Evolutionary conservation across 2,797 vertebrate species (phyloP), one percentile per base, ranked within the genome.

Genomic region (Anas acuta): DNA sequence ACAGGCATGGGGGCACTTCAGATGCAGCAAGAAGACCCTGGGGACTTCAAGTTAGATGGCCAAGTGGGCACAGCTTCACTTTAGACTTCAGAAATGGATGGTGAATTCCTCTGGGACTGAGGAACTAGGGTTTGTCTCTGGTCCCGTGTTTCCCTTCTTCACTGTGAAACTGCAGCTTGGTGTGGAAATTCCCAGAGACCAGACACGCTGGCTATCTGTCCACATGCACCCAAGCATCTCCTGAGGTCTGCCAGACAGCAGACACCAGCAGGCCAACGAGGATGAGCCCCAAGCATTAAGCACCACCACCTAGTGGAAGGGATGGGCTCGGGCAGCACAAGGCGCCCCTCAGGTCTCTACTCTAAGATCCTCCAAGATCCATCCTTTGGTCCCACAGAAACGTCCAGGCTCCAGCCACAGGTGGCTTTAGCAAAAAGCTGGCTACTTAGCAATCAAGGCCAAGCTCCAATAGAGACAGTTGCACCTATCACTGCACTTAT

Each of bases 401-500:
- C 6, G 25, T 70, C 20, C 62, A 72, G 30, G 30, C 53, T 16
- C 20, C 71, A 57, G 39, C 21, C 35, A 28, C 1, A 2, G 7
- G 32, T 3, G 41, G 33, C 21, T 41, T 30, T 2, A 73, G 74
- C 25, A 57, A 51, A 56, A 30, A 30, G 32, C 28, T 64, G 53
- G 4, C 54, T 65, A 26, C 69, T 25, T 43, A 33, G 25, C 84
- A 87, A 74, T 83, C 75, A 61, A 75, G 54, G 66, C 3, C 72
- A 57, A 86, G 72, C 65, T 77, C 65, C 73, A 39, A 49, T 12
- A 91, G 53, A 87, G 91, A 80, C 45, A 84, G 79, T 32, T 71
- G 58, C 89, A 92, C 79, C 87, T 92, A 93, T 94, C 93, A 54
- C 94, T 93, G 82, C 91, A 39, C 64, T 61, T 91, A 94, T 86